Percentiles rank a stretch among this genome's conserved stretches.
phyloP scores from a whole-genome alignment of 1,140 invertebrate genomes.

The Reticulitermes speratus region DNA sequence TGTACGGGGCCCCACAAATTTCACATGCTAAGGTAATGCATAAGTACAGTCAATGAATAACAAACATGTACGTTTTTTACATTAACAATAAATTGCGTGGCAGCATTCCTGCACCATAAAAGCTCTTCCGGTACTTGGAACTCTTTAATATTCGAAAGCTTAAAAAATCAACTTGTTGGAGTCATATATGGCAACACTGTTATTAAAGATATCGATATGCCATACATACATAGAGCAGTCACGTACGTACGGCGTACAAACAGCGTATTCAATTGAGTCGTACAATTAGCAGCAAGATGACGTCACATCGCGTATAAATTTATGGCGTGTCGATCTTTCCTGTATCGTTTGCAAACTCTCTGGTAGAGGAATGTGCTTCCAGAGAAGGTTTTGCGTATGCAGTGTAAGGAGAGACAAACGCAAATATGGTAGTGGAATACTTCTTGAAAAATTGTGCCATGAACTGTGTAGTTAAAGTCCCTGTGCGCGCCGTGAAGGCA shows the following conservation, averaged over 20 bases:
- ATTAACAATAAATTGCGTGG: background rate
- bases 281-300: background rate
- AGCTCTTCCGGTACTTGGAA: background rate
- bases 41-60: background rate
- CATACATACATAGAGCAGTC: background rate
- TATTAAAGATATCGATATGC: background rate
- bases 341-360: too few species aligned
- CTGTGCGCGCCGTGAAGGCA: too few species aligned
- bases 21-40: background rate
- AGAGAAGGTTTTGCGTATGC: too few species aligned
- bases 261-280: background rate
- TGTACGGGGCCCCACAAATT: background rate
- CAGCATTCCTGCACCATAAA: background rate
- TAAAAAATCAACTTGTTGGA: background rate
- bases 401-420: too few species aligned
- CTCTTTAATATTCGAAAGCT: constrained; percentile 11
- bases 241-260: background rate
- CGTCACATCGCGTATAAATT: background rate
- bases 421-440: too few species aligned
- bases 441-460: too few species aligned
- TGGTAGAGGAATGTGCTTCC: too few species aligned
- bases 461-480: too few species aligned
- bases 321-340: background rate
- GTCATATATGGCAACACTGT: background rate
- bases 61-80: background rate